Conservation (phyloP, 2,888 invertebrate genomes). For the Dynastes tityus region DNA sequence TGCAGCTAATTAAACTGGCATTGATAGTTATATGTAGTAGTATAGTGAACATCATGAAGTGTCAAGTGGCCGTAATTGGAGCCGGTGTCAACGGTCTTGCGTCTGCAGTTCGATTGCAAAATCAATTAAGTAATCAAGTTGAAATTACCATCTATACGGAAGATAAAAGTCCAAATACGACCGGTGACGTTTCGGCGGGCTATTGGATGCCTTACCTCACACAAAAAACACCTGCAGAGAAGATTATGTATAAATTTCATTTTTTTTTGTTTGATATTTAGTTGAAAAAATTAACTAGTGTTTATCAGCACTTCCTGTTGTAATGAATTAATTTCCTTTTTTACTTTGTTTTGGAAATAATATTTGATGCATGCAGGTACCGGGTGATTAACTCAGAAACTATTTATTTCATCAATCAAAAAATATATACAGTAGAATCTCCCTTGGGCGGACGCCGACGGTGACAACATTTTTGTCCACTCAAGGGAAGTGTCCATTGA, state of each 20-base stretch:
- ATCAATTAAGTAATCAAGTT: constrained; percentile 70
- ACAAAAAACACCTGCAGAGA: constrained; percentile 72
- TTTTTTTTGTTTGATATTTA: constrained; percentile 18
- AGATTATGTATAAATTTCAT: constrained; percentile 71
- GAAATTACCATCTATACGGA: constrained; percentile 77
- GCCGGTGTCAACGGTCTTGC: constrained; percentile 83
- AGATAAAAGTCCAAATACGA: constrained; percentile 80
- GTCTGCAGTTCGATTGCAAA: constrained; percentile 79
- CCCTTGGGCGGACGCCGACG: no score
- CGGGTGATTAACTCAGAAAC: no score
- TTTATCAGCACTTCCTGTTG: no score
- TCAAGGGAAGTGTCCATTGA: no score
- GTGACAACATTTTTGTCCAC: no score
- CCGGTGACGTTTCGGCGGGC: constrained; percentile 85
- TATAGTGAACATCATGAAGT: constrained; percentile 41
- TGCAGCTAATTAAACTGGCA: not conserved
- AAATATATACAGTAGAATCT: no score
- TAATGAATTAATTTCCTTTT: no score
- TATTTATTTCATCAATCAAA: no score
- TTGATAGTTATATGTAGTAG: not conserved
- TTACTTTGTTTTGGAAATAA: no score
- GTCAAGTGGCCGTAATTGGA: constrained; percentile 77
- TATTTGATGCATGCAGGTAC: no score
- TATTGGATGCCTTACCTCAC: constrained; percentile 81
- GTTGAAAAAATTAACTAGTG: no score